Evolutionary conservation across 2,888 invertebrate species (phyloP).

Genomic region (Tolmerus cingulatus): DNA sequence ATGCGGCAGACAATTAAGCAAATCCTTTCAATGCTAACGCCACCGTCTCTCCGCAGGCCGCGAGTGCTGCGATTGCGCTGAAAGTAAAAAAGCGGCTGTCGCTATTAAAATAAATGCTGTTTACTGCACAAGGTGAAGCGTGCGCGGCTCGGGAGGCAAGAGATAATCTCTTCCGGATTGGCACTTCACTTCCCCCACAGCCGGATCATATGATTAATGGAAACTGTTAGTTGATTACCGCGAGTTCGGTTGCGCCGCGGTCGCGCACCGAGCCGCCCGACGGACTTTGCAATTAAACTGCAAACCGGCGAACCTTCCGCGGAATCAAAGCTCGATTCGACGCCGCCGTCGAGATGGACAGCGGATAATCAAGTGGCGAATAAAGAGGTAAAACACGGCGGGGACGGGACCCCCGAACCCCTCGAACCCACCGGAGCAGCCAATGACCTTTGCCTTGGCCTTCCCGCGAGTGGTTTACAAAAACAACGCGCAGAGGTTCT

Average conservation of each 20-base stretch:
- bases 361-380: neutral
- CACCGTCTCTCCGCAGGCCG: neutral
- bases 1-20: neutral
- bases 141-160: neutral
- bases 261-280: neutral
- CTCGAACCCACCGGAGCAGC: neutral
- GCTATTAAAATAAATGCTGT: neutral
- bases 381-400: neutral
- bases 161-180: constrained; percentile 7
- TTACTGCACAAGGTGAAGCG: constrained; percentile 2
- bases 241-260: neutral
- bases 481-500: neutral
- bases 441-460: constrained; percentile 16
- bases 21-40: neutral
- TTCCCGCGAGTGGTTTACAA: neutral
- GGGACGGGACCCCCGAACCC: neutral
- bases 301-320: neutral
- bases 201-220: neutral
- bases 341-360: neutral
- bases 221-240: neutral
- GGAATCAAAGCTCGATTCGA: neutral
- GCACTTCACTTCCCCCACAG: neutral
- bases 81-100: neutral
- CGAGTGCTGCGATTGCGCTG: neutral
- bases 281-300: neutral